phyloP scores from a whole-genome alignment of 2,888 invertebrate species.

The Seira ritae region DNA sequence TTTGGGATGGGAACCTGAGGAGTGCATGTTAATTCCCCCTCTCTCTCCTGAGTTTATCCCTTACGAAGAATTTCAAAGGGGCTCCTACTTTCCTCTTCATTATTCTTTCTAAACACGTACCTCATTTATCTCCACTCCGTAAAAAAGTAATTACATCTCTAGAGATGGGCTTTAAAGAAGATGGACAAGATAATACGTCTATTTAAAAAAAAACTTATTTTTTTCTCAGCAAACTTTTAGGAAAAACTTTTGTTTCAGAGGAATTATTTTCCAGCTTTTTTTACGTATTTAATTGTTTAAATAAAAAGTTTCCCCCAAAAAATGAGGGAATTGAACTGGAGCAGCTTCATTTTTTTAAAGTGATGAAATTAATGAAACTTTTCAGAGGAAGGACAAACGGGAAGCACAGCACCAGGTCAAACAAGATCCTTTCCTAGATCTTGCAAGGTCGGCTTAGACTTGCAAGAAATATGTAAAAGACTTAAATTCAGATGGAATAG shows the following conservation, averaged over 20 bases:
- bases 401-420: not conserved
- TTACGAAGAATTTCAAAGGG: not conserved
- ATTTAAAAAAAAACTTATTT: not conserved
- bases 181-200: slow-evolving; percentile 3
- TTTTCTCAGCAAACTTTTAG: not conserved
- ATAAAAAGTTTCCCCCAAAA: not conserved
- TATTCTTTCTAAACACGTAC: slow-evolving; percentile 6
- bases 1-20: not conserved
- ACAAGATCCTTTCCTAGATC: not conserved
- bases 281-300: not conserved
- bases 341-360: not conserved
- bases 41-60: not conserved
- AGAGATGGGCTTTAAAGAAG: slow-evolving; percentile 1
- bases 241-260: slow-evolving; percentile 7
- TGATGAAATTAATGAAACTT: slow-evolving; percentile 1
- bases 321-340: not conserved
- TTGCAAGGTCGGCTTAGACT: not conserved
- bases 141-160: slow-evolving; percentile 10
- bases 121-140: slow-evolving; percentile 14
- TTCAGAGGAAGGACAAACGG: not conserved
- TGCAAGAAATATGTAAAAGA: not conserved
- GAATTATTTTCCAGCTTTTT: not conserved
- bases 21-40: not conserved
- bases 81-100: not conserved
- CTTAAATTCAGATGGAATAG: not conserved